A percentile compares a stretch with the other conserved stretches of the same genome.
Evolutionary conservation across 2,113 vertebrate genomes (phyloP).

Genomic region (Poeciliopsis turrubarensis): DNA sequence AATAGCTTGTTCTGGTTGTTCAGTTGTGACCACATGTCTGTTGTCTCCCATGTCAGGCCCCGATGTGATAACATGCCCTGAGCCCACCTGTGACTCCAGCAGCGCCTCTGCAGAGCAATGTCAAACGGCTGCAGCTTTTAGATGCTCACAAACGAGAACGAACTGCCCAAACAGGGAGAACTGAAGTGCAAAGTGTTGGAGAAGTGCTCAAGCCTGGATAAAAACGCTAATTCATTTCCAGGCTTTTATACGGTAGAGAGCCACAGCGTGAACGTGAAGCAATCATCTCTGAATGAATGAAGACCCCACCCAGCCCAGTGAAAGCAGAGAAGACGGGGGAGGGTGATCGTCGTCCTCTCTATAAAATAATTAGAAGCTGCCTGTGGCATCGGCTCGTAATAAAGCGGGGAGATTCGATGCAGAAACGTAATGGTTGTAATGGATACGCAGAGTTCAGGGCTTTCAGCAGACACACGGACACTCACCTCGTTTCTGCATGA

Average conservation of each 20-base stretch:
- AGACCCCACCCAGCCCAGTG: constrained; percentile 63
- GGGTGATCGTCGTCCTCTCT: constrained; percentile 22
- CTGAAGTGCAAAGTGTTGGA: background rate
- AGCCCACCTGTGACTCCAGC: constrained; percentile 25
- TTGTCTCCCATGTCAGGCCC: constrained; percentile 12
- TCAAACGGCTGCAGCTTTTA: background rate
- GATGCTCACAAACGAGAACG: background rate
- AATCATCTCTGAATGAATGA: constrained; percentile 70
- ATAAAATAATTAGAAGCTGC: constrained; percentile 31
- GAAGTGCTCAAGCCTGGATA: background rate
- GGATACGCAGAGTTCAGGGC: background rate
- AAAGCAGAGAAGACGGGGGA: constrained; percentile 58
- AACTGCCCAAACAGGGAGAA: background rate
- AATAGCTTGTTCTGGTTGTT: constrained; percentile 50
- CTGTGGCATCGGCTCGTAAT: constrained; percentile 16
- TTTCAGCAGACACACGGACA: background rate
- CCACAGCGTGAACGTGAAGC: constrained; percentile 50
- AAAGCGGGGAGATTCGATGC: constrained; percentile 9
- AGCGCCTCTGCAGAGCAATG: background rate
- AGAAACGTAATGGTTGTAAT: constrained; percentile 22
- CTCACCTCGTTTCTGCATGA: constrained; percentile 98
- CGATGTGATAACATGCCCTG: constrained; percentile 24
- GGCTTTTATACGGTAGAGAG: constrained; percentile 45
- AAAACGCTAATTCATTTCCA: constrained; percentile 42
- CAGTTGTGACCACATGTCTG: constrained; percentile 24